Percentiles rank a stretch among this genome's conserved stretches.
Evolutionary conservation across 1,140 invertebrate species (phyloP).

Genomic region (Anastrepha ludens): DNA sequence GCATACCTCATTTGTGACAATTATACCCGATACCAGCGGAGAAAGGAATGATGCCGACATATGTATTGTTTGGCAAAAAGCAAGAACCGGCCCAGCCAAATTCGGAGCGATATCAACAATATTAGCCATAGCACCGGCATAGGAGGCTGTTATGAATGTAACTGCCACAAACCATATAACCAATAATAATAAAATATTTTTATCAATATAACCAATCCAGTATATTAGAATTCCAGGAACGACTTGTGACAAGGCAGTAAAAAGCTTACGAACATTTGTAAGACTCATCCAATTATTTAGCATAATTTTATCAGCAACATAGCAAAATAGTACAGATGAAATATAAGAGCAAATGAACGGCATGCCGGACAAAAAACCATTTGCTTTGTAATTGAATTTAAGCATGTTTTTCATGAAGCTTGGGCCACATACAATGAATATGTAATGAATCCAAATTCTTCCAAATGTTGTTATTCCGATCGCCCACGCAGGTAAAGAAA

Average conservation of each 20-base stretch:
- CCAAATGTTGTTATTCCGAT: constrained; percentile 85
- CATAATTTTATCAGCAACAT: constrained; percentile 81
- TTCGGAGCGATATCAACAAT: constrained; percentile 85
- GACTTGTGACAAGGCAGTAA: constrained; percentile 83
- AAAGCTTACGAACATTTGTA: constrained; percentile 81
- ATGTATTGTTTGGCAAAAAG: constrained; percentile 85
- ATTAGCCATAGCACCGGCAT: constrained; percentile 85
- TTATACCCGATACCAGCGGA: constrained; percentile 78
- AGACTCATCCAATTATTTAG: constrained; percentile 78
- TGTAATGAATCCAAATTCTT: constrained; percentile 83
- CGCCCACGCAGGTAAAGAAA: constrained; percentile 86
- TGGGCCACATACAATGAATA: constrained; percentile 83
- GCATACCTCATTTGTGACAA: constrained; percentile 75
- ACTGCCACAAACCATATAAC: constrained; percentile 82
- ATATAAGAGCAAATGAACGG: constrained; percentile 83
- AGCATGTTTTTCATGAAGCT: constrained; percentile 83
- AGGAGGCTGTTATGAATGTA: constrained; percentile 83
- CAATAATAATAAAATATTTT: constrained; percentile 78
- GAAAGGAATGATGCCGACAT: constrained; percentile 84
- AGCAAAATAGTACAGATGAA: constrained; percentile 83
- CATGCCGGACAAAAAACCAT: constrained; percentile 80
- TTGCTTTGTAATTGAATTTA: constrained; percentile 82
- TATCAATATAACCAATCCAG: constrained; percentile 81
- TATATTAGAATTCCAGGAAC: constrained; percentile 81
- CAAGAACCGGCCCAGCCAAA: constrained; percentile 82